phyloP scores from a whole-genome alignment of 1,140 invertebrate genomes.

The Formica selysi region DNA sequence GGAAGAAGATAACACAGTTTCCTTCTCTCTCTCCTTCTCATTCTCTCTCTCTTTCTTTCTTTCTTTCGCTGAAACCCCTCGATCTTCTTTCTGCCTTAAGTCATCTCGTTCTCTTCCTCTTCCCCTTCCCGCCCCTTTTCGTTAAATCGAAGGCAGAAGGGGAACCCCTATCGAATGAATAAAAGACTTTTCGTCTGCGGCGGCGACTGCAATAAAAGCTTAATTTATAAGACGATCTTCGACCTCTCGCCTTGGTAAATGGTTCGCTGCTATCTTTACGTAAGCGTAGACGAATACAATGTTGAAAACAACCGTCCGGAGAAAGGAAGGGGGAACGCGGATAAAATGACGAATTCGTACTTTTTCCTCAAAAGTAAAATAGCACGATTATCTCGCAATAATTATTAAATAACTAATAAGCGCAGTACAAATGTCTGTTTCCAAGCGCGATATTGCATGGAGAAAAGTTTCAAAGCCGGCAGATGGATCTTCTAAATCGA shows the following conservation, averaged over 20 bases:
- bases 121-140: conserved; percentile 13
- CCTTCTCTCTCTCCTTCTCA: neutral
- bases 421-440: neutral
- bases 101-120: conserved; percentile 31
- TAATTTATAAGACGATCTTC: conserved; percentile 77
- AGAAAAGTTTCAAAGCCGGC: no score
- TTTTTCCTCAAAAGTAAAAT: neutral
- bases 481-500: no score
- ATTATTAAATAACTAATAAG: neutral
- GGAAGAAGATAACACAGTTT: conserved; percentile 9
- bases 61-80: neutral
- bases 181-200: conserved; percentile 62
- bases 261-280: conserved; percentile 67
- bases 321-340: neutral
- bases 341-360: neutral
- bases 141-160: conserved; percentile 46
- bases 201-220: conserved; percentile 66
- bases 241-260: conserved; percentile 73
- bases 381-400: no score
- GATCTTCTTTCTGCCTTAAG: conserved; percentile 24
- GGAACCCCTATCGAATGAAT: conserved; percentile 60
- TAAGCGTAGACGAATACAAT: conserved; percentile 3
- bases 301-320: neutral
- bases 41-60: neutral
- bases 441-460: neutral